Evolutionary conservation across 2,888 invertebrate species (phyloP).

Genomic region (Aporophyla lueneburgensis): DNA sequence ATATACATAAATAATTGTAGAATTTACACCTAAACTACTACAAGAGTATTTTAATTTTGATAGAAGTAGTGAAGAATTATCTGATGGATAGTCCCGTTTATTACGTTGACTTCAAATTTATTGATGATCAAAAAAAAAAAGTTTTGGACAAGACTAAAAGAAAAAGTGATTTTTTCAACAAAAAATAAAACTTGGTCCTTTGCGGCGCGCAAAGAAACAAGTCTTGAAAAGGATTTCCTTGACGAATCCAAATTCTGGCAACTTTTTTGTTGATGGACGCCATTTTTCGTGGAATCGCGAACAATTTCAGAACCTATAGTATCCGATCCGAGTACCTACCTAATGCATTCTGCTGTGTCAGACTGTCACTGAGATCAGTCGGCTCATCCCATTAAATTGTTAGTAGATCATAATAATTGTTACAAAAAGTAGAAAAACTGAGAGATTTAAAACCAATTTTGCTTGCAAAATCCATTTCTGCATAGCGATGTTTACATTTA

Average conservation of each 20-base stretch:
- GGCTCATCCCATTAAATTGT: conserved; percentile 1
- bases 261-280: conserved; percentile 5
- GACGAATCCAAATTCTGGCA: conserved; percentile 37
- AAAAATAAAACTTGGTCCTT: background rate
- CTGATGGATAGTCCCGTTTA: background rate
- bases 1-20: too few species aligned
- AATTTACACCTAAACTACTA: background rate
- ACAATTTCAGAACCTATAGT: conserved; percentile 22
- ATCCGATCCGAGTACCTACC: conserved; percentile 5
- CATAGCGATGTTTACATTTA: background rate
- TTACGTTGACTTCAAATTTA: background rate
- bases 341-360: conserved; percentile 12
- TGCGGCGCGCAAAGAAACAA: background rate
- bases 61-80: background rate
- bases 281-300: conserved; percentile 22
- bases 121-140: background rate
- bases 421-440: background rate
- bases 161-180: background rate
- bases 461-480: background rate
- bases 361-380: background rate
- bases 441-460: background rate
- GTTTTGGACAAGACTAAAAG: background rate
- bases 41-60: background rate
- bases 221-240: too few species aligned
- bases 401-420: background rate